These are phyloP conservation scores for Chrysolina haemoptera DNA, from an alignment of 2,888 invertebrate genomes.

Conservation along the genomic window DNA sequence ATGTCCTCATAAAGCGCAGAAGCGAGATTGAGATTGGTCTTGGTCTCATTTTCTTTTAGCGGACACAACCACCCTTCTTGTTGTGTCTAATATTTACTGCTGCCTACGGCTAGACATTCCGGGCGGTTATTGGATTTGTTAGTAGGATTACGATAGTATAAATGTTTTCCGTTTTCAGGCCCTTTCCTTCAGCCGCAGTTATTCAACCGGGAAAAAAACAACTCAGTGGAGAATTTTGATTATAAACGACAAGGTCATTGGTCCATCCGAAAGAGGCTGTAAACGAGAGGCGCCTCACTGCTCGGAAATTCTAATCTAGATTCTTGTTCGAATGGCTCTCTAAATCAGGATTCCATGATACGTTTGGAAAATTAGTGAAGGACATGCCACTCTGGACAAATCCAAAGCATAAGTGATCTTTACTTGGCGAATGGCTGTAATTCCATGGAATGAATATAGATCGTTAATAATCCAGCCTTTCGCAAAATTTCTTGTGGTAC, in stretches of 20 bases:
- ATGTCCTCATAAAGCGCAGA: not conserved
- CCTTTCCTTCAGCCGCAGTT: slow-evolving; percentile 20
- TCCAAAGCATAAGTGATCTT: too few relatives aligned
- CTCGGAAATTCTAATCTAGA: not conserved
- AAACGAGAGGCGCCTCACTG: not conserved
- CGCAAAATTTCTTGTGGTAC: too few relatives aligned
- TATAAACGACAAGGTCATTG: not conserved
- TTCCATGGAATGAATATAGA: too few relatives aligned
- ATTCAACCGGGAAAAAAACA: slow-evolving; percentile 11
- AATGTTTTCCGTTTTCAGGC: slow-evolving; percentile 21
- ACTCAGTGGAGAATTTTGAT: too few relatives aligned
- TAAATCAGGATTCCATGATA: not conserved
- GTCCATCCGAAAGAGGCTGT: slow-evolving; percentile 2
- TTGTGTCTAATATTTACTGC: slow-evolving; percentile 24
- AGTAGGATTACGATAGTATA: slow-evolving; percentile 23
- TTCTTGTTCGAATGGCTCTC: not conserved
- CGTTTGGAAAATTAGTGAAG: not conserved
- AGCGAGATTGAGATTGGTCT: not conserved
- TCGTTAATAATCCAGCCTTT: too few relatives aligned
- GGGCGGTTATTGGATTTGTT: slow-evolving; percentile 30
- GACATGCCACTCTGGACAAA: too few relatives aligned
- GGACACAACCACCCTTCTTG: slow-evolving; percentile 8
- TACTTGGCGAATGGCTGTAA: too few relatives aligned
- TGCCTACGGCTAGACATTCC: slow-evolving; percentile 28
- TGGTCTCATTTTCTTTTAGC: not conserved